Evolutionary conservation across 2,888 invertebrate genomes (phyloP).

Genomic region (Anaspis maculata): DNA sequence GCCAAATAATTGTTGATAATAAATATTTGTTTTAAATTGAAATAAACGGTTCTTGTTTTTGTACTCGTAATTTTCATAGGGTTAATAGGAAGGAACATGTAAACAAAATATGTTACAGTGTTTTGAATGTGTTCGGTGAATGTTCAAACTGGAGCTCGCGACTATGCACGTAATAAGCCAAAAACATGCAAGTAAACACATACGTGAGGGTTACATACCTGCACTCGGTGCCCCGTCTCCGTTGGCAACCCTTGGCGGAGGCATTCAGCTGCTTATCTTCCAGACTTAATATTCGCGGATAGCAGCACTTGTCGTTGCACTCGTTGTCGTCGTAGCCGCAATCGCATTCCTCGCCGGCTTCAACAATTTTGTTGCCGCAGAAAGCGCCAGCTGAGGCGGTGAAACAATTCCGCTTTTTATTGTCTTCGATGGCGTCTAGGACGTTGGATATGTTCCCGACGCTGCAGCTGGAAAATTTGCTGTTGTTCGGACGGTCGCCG

Average conservation of each 20-base stretch:
- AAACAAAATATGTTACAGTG: too few relatives aligned
- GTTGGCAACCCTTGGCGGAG: constrained; percentile 71
- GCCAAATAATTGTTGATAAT: too few relatives aligned
- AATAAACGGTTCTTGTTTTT: too few relatives aligned
- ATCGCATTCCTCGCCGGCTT: constrained; percentile 96
- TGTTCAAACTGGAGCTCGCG: too few relatives aligned
- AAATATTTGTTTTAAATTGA: too few relatives aligned
- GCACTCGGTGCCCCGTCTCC: constrained; percentile 71
- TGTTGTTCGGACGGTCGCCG: constrained; percentile 96
- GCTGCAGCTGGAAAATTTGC: constrained; percentile 92
- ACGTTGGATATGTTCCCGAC: constrained; percentile 92
- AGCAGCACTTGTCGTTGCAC: constrained; percentile 86
- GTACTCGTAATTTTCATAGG: too few relatives aligned
- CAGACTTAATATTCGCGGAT: constrained; percentile 70
- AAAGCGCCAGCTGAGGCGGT: constrained; percentile 87
- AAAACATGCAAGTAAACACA: too few relatives aligned
- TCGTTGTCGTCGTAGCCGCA: constrained; percentile 90
- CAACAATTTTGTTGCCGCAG: constrained; percentile 99
- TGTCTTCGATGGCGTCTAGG: constrained; percentile 83
- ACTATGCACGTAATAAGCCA: too few relatives aligned
- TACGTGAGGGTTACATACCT: too few relatives aligned
- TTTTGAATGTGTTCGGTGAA: too few relatives aligned
- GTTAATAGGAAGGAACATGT: too few relatives aligned
- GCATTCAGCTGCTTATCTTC: constrained; percentile 59
- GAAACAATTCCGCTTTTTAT: constrained; percentile 90